These are phyloP conservation scores for Macrophya alboannulata DNA, from an alignment of 2,888 invertebrate genomes.

Conservation along the genomic window DNA sequence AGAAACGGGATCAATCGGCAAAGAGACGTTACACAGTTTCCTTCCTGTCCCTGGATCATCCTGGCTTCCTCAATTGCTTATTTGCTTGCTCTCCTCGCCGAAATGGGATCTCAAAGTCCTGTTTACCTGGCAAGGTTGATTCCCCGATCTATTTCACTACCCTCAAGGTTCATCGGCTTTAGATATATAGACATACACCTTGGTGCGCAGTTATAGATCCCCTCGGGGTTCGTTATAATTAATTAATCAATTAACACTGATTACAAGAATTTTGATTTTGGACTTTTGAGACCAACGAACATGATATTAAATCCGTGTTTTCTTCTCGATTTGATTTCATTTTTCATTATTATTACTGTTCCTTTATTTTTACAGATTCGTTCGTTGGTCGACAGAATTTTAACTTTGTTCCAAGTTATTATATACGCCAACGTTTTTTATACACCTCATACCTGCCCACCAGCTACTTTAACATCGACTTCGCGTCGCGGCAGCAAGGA, in stretches of 20 bases:
- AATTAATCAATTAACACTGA: not conserved
- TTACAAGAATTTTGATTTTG: not conserved
- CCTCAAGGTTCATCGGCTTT: not conserved
- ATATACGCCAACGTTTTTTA: not conserved
- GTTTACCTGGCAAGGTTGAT: slow-evolving; percentile 19
- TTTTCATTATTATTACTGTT: no score
- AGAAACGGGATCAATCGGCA: slow-evolving; percentile 31
- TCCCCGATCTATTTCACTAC: not conserved
- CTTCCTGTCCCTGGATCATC: not conserved
- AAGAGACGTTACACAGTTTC: slow-evolving; percentile 17
- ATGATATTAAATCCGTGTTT: no score
- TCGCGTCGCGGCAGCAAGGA: not conserved
- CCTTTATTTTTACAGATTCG: no score
- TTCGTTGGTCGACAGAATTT: no score
- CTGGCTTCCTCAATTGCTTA: not conserved
- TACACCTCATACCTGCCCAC: not conserved
- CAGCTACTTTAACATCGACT: not conserved
- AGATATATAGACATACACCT: not conserved
- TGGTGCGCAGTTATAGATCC: not conserved
- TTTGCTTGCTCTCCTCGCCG: not conserved
- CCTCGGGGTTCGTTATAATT: not conserved
- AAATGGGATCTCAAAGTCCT: slow-evolving; percentile 1
- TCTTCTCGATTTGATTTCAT: no score
- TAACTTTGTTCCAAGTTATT: no score
- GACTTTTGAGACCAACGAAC: not conserved